These are phyloP conservation scores for Drosophila mojavensis DNA, from an alignment of 1,140 invertebrate genomes.

Conservation along the genomic window DNA sequence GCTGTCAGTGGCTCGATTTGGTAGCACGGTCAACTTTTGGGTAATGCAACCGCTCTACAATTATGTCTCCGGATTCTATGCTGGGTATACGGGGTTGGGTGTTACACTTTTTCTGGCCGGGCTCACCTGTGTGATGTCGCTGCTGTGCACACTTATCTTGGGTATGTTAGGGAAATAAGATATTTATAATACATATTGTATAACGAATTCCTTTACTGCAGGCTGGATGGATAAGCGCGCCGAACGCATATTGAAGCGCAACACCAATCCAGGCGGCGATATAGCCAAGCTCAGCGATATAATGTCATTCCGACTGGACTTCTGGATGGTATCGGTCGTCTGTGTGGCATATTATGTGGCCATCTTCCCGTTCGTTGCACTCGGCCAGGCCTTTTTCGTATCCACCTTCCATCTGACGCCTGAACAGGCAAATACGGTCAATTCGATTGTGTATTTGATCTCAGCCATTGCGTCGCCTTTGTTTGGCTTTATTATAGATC, in stretches of 20 bases:
- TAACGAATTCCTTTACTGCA: slow-evolving; percentile 2
- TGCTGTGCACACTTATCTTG: slow-evolving; percentile 92
- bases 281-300: slow-evolving; percentile 93
- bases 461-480: slow-evolving; percentile 95
- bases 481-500: slow-evolving; percentile 96
- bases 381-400: slow-evolving; percentile 97
- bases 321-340: slow-evolving; percentile 95
- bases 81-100: slow-evolving; percentile 90
- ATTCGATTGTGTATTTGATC: slow-evolving; percentile 95
- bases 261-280: slow-evolving; percentile 87
- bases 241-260: slow-evolving; percentile 90
- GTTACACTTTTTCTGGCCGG: slow-evolving; percentile 92
- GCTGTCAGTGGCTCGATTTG: slow-evolving; percentile 96
- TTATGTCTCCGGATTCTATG: slow-evolving; percentile 88
- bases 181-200: background rate
- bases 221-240: slow-evolving; percentile 93
- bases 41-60: slow-evolving; percentile 95
- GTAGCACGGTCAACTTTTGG: slow-evolving; percentile 97
- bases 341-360: slow-evolving; percentile 98
- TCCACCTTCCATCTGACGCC: slow-evolving; percentile 91
- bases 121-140: slow-evolving; percentile 91
- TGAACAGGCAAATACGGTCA: slow-evolving; percentile 91
- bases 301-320: slow-evolving; percentile 91
- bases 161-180: slow-evolving; percentile 34
- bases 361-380: slow-evolving; percentile 97